Conservation (phyloP, 2,888 invertebrate species). For the Nebria brevicollis region DNA sequence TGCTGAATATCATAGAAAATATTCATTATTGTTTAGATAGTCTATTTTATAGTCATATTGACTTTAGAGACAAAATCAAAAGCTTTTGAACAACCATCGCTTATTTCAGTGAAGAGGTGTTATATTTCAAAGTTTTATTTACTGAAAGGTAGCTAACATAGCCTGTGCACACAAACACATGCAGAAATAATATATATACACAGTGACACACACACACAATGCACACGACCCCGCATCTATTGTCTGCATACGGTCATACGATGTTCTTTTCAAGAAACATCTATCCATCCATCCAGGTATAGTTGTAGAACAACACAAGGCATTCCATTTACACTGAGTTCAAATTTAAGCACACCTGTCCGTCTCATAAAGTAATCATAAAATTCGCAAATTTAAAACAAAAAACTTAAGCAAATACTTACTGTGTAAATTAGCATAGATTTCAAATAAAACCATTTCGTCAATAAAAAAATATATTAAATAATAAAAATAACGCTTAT, state of each 20-base stretch:
- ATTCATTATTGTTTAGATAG: no score
- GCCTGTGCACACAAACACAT: constrained; percentile 13
- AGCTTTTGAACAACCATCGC: not conserved
- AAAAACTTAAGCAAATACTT: not conserved
- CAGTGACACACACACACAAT: not conserved
- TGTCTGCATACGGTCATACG: constrained; percentile 4
- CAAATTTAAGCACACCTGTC: not conserved
- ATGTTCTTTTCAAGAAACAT: constrained; percentile 1
- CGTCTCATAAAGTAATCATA: not conserved
- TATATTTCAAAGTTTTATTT: not conserved
- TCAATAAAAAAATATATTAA: no score
- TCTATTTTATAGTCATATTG: not conserved
- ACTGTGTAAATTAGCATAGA: not conserved
- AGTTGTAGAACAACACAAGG: not conserved
- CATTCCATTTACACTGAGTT: not conserved
- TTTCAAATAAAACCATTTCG: no score
- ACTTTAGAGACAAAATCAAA: not conserved
- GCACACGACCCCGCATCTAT: not conserved
- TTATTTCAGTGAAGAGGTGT: not conserved
- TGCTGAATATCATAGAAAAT: no score
- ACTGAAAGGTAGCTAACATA: not conserved
- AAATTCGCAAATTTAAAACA: not conserved
- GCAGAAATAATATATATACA: not conserved
- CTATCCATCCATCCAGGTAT: not conserved
- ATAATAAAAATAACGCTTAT: no score